Evolutionary conservation across 2,113 vertebrate species (phyloP).

Genomic region (Clupea harengus): DNA sequence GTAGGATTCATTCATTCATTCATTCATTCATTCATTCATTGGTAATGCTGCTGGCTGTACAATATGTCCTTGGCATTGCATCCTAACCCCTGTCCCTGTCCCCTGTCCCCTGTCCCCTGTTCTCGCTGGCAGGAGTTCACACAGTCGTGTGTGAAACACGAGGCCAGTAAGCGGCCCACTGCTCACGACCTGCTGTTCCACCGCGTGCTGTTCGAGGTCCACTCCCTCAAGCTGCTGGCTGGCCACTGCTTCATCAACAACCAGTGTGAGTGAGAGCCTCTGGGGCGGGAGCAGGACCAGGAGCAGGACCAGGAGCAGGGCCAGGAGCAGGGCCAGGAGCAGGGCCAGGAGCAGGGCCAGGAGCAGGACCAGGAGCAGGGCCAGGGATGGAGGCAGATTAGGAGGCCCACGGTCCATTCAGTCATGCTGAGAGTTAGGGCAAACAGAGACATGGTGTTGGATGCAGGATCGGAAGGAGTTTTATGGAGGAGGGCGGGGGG

Average conservation of each 20-base stretch:
- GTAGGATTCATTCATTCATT: slow-evolving; percentile 67
- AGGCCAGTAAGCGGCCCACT: slow-evolving; percentile 78
- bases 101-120: neutral
- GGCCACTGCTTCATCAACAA: slow-evolving; percentile 94
- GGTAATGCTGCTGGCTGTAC: neutral
- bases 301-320: no score
- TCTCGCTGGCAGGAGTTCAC: slow-evolving; percentile 83
- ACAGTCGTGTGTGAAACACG: slow-evolving; percentile 83
- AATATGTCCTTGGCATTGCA: neutral
- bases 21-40: neutral
- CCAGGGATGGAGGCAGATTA: no score
- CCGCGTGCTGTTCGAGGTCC: slow-evolving; percentile 92
- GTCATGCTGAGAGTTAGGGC: neutral
- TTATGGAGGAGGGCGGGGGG: no score
- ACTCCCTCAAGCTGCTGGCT: slow-evolving; percentile 91
- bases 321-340: neutral
- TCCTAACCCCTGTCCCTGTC: neutral
- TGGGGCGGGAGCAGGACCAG: neutral
- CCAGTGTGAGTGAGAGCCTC: slow-evolving; percentile 80
- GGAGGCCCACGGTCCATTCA: neutral
- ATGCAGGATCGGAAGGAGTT: no score
- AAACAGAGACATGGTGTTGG: no score
- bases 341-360: no score
- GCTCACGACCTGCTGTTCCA: slow-evolving; percentile 94
- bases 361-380: neutral